Evolutionary conservation across 1,140 invertebrate genomes (phyloP).

Genomic region (Eupeodes corollae): DNA sequence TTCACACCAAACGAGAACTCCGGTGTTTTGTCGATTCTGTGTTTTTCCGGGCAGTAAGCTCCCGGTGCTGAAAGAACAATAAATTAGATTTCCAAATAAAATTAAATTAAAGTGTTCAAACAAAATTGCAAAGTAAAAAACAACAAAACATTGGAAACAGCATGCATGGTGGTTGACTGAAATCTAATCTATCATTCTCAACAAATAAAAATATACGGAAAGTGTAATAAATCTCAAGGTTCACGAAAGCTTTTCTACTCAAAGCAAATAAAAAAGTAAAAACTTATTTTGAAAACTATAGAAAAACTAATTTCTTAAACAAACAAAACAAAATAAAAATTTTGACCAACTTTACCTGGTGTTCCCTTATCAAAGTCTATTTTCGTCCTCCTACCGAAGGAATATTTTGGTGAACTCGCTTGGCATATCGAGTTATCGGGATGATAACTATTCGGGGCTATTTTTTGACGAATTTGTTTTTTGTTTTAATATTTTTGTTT

Average conservation of each 20-base stretch:
- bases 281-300: no score
- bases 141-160: not conserved
- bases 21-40: conserved; percentile 46
- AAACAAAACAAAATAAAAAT: not conserved
- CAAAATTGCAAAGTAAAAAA: conserved; percentile 1
- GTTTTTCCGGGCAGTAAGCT: conserved; percentile 51
- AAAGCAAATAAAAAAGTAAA: no score
- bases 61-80: conserved; percentile 42
- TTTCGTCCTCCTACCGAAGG: conserved; percentile 38
- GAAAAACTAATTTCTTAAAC: not conserved
- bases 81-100: conserved; percentile 39
- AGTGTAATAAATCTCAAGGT: no score
- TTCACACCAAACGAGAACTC: conserved; percentile 51
- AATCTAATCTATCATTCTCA: no score
- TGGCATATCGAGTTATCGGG: conserved; percentile 52
- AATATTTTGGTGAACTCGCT: conserved; percentile 37
- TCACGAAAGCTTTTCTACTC: no score
- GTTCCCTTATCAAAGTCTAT: conserved; percentile 37
- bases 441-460: conserved; percentile 44
- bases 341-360: conserved; percentile 30
- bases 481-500: not conserved
- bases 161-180: no score
- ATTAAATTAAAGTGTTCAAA: conserved; percentile 16
- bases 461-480: conserved; percentile 24
- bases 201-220: no score